A percentile compares a stretch with the other conserved stretches of the same genome.
These are phyloP conservation scores for Ostrea denselamellosa DNA, from an alignment of 1,140 invertebrate species.

Conservation along the genomic window DNA sequence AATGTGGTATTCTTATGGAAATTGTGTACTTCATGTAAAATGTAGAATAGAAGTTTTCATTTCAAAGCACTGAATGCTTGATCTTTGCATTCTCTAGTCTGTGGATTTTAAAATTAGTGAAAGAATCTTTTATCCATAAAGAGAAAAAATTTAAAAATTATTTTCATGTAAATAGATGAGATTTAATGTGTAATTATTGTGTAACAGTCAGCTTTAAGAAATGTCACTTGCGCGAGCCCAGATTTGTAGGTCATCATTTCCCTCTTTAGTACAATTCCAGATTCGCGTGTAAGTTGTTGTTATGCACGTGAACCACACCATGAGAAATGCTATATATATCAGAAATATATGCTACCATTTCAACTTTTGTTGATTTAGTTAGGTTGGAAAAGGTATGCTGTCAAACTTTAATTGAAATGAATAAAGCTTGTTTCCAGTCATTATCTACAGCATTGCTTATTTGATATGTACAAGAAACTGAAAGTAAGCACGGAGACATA, in stretches of 20 bases:
- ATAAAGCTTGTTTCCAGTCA: conserved; percentile 16
- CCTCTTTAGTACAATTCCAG: background rate
- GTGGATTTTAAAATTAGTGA: background rate
- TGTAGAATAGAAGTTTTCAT: background rate
- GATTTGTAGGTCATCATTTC: background rate
- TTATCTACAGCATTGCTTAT: background rate
- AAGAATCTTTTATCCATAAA: background rate
- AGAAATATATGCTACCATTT: too few species aligned
- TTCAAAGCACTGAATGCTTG: background rate
- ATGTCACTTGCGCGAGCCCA: background rate
- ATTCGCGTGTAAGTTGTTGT: background rate
- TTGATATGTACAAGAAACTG: background rate
- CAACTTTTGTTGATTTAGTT: conserved; percentile 11
- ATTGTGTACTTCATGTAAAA: background rate
- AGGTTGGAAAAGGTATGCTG: conserved; percentile 28
- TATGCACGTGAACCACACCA: background rate
- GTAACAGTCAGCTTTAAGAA: background rate
- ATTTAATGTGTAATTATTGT: background rate
- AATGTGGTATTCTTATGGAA: conserved; percentile 19
- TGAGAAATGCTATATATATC: background rate
- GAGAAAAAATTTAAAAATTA: background rate
- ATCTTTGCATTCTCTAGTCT: background rate
- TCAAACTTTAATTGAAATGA: conserved; percentile 11
- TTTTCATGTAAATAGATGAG: background rate
- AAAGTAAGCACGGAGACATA: background rate